These are phyloP conservation scores for Clarias platycephalus DNA, from an alignment of 2,797 vertebrate species.

Conservation along the genomic window DNA sequence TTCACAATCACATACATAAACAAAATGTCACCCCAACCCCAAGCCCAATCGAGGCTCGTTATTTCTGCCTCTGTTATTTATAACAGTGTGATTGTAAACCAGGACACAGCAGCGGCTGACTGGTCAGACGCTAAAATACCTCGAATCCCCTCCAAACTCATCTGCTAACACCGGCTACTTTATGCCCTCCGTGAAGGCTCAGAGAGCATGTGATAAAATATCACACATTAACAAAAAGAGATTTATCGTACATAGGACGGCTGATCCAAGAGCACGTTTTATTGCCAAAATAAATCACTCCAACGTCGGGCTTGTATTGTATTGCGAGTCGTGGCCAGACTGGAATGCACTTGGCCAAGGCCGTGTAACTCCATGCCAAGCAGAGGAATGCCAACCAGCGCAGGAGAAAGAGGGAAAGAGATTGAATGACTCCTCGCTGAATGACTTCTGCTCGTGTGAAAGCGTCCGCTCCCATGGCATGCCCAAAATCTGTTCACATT, in stretches of 20 bases:
- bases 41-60: slow-evolving; percentile 65
- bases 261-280: not conserved
- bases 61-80: slow-evolving; percentile 70
- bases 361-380: slow-evolving; percentile 47
- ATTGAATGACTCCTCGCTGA: slow-evolving; percentile 46
- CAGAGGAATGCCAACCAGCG: slow-evolving; percentile 53
- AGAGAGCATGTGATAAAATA: not conserved
- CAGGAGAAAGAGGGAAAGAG: slow-evolving; percentile 48
- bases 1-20: slow-evolving; percentile 29
- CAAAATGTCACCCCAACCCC: slow-evolving; percentile 62
- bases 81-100: slow-evolving; percentile 62
- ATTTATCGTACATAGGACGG: not conserved
- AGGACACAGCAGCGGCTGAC: slow-evolving; percentile 59
- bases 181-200: not conserved
- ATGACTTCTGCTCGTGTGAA: slow-evolving; percentile 65
- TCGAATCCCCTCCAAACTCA: not conserved
- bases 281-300: slow-evolving; percentile 5
- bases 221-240: not conserved
- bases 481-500: not conserved
- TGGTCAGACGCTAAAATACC: slow-evolving; percentile 51
- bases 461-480: slow-evolving; percentile 56
- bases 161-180: not conserved
- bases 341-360: slow-evolving; percentile 63
- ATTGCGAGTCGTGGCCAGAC: slow-evolving; percentile 11
- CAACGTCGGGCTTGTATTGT: slow-evolving; percentile 8